These are phyloP conservation scores for Platycnemis pennipes DNA, from an alignment of 2,888 invertebrate species.

Conservation along the genomic window DNA sequence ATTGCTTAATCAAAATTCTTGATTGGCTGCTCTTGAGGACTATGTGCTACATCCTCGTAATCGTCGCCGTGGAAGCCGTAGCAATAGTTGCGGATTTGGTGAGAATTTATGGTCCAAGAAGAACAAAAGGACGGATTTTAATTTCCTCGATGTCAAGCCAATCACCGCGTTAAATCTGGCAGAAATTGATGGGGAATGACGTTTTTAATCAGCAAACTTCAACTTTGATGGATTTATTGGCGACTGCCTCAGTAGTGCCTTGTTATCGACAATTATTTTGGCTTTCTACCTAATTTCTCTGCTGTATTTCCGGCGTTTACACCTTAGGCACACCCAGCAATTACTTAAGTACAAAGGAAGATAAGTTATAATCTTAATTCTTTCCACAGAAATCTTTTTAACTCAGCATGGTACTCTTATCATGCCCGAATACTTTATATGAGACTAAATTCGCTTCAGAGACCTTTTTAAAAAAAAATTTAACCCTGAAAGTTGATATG, in stretches of 20 bases:
- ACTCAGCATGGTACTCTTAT: too few relatives aligned
- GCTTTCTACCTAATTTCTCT: background rate
- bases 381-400: too few relatives aligned
- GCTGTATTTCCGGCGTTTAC: too few relatives aligned
- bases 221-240: background rate
- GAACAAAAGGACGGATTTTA: background rate
- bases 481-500: too few relatives aligned
- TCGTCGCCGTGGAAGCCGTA: constrained; percentile 9
- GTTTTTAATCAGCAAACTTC: background rate
- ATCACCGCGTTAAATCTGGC: background rate
- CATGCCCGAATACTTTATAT: too few relatives aligned
- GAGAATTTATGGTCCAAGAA: background rate
- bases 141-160: background rate
- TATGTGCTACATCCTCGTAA: background rate
- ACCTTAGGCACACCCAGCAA: too few relatives aligned
- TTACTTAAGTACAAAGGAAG: too few relatives aligned
- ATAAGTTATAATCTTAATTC: too few relatives aligned
- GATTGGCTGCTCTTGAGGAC: constrained; percentile 2
- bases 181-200: background rate
- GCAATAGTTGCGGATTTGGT: background rate
- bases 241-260: background rate
- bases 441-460: too few relatives aligned
- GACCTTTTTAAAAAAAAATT: too few relatives aligned
- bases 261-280: background rate
- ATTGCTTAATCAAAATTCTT: constrained; percentile 5